phyloP scores from a whole-genome alignment of 2,113 vertebrate species.

The Sinocyclocheilus anophthalmus region DNA sequence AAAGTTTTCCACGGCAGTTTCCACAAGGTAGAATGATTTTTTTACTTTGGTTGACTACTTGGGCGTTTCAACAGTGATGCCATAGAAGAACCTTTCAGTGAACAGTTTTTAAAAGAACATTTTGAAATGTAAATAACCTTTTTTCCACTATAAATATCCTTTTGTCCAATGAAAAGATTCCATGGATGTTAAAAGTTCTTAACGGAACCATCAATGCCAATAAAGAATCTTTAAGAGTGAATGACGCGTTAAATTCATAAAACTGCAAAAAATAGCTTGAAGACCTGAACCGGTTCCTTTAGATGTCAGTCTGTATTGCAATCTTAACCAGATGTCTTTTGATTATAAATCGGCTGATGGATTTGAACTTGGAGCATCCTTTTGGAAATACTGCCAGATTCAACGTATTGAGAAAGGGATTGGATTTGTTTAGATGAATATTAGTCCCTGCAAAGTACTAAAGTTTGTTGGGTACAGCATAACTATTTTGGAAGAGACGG shows the following conservation, averaged over 20 bases:
- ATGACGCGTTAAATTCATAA: not conserved
- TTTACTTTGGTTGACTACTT: not conserved
- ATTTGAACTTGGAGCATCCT: not conserved
- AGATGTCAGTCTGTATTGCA: not conserved
- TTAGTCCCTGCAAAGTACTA: constrained; percentile 16
- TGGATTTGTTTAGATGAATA: constrained; percentile 1
- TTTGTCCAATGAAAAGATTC: not conserved
- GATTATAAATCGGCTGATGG: not conserved
- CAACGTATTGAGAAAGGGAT: not conserved
- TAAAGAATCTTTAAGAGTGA: not conserved
- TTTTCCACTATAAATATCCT: not conserved
- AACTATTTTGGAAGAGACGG: not conserved
- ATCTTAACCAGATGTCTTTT: not conserved
- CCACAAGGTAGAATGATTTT: constrained; percentile 87
- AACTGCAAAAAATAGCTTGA: not conserved
- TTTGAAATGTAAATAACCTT: not conserved
- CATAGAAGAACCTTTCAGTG: no score
- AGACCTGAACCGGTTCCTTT: not conserved
- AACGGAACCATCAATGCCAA: not conserved
- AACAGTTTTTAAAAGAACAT: no score
- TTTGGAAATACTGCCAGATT: not conserved
- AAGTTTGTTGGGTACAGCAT: not conserved
- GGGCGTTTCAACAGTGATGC: not conserved
- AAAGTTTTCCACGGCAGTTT: constrained; percentile 97
- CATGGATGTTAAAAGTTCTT: not conserved